Conservation (phyloP, 2,888 invertebrate species). For the Andricus curvator region DNA sequence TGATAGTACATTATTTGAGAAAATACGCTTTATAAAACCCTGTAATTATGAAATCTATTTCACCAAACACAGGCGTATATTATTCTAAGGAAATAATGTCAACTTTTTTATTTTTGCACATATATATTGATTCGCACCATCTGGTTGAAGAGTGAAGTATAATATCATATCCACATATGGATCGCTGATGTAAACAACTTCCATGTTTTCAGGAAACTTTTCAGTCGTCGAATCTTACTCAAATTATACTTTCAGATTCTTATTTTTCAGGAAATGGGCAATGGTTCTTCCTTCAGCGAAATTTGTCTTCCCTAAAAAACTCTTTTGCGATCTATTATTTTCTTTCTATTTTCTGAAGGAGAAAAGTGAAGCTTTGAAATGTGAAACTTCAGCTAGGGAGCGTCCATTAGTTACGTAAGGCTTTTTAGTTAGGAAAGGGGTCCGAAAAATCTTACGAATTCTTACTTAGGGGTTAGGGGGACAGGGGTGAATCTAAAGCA, state of each 20-base stretch:
- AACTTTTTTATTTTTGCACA: too few relatives aligned
- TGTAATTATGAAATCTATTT: too few relatives aligned
- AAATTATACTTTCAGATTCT: slow-evolving; percentile 19
- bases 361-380: not conserved
- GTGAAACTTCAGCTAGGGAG: not conserved
- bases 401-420: too few relatives aligned
- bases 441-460: too few relatives aligned
- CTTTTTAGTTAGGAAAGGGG: too few relatives aligned
- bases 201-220: slow-evolving; percentile 3
- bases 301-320: not conserved
- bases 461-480: too few relatives aligned
- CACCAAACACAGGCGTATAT: too few relatives aligned
- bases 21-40: too few relatives aligned
- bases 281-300: not conserved
- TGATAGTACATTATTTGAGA: too few relatives aligned
- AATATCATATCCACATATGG: slow-evolving; percentile 17
- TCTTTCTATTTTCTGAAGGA: not conserved
- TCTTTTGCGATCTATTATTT: not conserved
- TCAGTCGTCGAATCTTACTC: not conserved
- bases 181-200: slow-evolving; percentile 25
- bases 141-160: slow-evolving; percentile 1
- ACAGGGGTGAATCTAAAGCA: too few relatives aligned
- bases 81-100: too few relatives aligned
- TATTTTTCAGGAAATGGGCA: not conserved
- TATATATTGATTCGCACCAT: slow-evolving; percentile 18